A percentile compares a stretch with the other conserved stretches of the same genome.
Evolutionary conservation across 2,888 invertebrate genomes (phyloP).

Genomic region (Spilosoma lubricipeda): DNA sequence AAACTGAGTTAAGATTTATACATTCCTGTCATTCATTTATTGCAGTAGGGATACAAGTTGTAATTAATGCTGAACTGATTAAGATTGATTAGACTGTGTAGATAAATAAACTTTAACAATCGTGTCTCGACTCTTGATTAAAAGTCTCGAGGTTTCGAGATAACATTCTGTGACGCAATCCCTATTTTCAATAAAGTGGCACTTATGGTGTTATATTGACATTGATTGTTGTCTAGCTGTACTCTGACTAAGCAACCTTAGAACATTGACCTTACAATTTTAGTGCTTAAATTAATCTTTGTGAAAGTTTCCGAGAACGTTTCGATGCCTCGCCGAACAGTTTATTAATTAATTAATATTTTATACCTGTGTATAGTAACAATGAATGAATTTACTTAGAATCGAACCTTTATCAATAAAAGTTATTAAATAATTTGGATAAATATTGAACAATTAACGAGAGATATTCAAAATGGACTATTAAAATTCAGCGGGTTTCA

Average conservation of each 20-base stretch:
- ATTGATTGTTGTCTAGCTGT: neutral
- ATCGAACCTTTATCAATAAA: neutral
- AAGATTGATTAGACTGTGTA: conserved; percentile 1
- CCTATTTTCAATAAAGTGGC: neutral
- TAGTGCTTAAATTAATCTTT: neutral
- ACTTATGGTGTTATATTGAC: neutral
- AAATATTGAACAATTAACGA: neutral
- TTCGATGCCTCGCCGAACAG: neutral
- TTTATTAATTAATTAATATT: neutral
- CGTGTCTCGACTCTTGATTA: neutral
- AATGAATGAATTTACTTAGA: neutral
- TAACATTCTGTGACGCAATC: neutral
- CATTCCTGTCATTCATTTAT: neutral
- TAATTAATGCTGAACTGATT: conserved; percentile 2
- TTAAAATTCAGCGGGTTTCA: neutral
- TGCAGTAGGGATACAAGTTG: neutral
- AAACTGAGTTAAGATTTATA: neutral
- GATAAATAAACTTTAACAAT: conserved; percentile 2
- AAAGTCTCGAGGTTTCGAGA: neutral
- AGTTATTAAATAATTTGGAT: neutral
- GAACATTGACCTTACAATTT: neutral
- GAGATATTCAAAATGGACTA: neutral
- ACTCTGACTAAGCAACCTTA: neutral
- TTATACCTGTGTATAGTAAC: neutral
- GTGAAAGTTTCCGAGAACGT: neutral